phyloP scores from a whole-genome alignment of 2,888 invertebrate genomes.

The Palloptera scutellata region DNA sequence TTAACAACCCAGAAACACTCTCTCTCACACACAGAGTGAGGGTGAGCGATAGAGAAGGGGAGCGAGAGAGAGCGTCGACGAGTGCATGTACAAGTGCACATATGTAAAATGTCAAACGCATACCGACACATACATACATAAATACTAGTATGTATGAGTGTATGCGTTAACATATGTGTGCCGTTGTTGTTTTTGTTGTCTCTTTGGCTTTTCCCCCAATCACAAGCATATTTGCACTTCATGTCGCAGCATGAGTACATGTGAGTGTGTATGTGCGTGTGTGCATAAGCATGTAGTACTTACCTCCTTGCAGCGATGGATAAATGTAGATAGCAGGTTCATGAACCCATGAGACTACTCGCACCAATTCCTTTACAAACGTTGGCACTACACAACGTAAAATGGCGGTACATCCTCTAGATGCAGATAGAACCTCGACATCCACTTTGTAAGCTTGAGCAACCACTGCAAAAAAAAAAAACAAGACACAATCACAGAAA shows the following conservation, averaged over 20 bases:
- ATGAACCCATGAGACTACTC: conserved; percentile 79
- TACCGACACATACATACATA: conserved; percentile 18
- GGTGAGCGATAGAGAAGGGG: neutral
- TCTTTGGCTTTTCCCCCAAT: neutral
- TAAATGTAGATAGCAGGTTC: conserved; percentile 78
- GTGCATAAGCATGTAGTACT: conserved; percentile 50
- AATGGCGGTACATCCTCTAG: conserved; percentile 76
- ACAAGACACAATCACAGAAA: conserved; percentile 15
- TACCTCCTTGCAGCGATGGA: conserved; percentile 79
- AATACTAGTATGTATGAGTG: conserved; percentile 34
- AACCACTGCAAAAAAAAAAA: conserved; percentile 67
- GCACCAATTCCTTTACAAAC: conserved; percentile 77
- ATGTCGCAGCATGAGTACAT: no score
- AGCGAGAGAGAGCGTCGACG: conserved; percentile 7
- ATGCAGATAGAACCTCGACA: conserved; percentile 74
- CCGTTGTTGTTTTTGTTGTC: conserved; percentile 34
- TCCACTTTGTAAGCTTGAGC: conserved; percentile 78
- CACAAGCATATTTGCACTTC: neutral
- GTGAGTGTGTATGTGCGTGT: no score
- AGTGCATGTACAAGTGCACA: conserved; percentile 38
- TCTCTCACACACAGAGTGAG: neutral
- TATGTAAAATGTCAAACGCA: conserved; percentile 26
- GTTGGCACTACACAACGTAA: conserved; percentile 77
- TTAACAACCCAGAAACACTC: conserved; percentile 32
- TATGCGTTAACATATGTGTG: conserved; percentile 42